Evolutionary conservation across 92 coral and sea anemone species (phyloP).

Genomic region (Epizoanthus ramosus): DNA sequence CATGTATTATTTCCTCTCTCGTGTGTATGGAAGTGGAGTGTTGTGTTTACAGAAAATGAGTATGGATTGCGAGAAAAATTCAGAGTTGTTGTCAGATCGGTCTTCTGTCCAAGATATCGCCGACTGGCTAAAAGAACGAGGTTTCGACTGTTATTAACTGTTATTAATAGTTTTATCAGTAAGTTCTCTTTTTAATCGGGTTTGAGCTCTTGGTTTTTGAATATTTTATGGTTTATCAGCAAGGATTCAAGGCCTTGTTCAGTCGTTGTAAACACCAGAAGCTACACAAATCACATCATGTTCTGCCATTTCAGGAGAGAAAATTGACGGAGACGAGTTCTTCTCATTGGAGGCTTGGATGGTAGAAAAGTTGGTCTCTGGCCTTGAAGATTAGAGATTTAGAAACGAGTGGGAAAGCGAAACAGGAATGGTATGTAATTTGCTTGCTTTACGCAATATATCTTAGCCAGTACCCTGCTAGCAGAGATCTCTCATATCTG

Average conservation of each 20-base stretch:
- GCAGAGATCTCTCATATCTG: too few species aligned
- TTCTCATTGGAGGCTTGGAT: constrained; percentile 42
- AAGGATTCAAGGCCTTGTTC: background rate
- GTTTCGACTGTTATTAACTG: constrained; percentile 37
- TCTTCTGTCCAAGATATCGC: constrained; percentile 33
- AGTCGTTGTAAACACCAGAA: background rate
- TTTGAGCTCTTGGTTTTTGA: background rate
- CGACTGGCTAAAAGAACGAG: constrained; percentile 45
- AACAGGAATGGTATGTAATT: constrained; percentile 47
- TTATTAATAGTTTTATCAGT: constrained; percentile 42
- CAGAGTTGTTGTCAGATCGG: background rate
- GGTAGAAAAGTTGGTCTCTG: constrained; percentile 31
- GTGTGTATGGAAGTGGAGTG: background rate
- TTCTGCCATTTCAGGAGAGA: constrained; percentile 14
- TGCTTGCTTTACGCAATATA: background rate
- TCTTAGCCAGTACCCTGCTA: too few species aligned
- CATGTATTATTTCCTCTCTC: background rate
- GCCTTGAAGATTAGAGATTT: constrained; percentile 34
- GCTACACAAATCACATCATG: background rate
- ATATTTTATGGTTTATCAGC: background rate
- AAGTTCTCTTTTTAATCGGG: constrained; percentile 18
- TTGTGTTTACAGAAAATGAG: too few species aligned
- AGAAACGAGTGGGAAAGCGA: constrained; percentile 39
- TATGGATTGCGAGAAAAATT: background rate
- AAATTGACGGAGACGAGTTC: constrained; percentile 46